Percentiles rank a stretch among this genome's conserved stretches.
Evolutionary conservation across 2,888 invertebrate genomes (phyloP).

Genomic region (Drosophila buzzatii): DNA sequence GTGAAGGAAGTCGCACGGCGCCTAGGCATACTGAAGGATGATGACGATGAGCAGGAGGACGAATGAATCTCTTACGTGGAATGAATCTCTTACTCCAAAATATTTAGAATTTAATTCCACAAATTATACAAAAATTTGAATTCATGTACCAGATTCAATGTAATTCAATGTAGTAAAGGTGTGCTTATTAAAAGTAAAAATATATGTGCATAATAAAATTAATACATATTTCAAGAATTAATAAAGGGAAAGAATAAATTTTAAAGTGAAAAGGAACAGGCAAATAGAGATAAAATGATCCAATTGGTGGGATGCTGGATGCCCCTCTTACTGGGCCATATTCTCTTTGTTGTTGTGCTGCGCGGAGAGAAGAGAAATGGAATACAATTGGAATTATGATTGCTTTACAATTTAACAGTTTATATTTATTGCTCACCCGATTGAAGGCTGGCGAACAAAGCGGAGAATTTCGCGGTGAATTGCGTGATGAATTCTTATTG

Average conservation of each 20-base stretch:
- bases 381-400: constrained; percentile 15
- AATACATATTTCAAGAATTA: constrained; percentile 34
- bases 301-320: constrained; percentile 30
- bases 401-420: constrained; percentile 4
- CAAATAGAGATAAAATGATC: constrained; percentile 26
- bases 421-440: constrained; percentile 36
- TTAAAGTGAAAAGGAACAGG: constrained; percentile 26
- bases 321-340: constrained; percentile 43
- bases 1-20: constrained; percentile 94
- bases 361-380: constrained; percentile 23
- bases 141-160: neutral
- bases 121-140: constrained; percentile 1
- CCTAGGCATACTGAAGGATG: constrained; percentile 94
- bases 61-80: constrained; percentile 18
- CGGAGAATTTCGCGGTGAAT: constrained; percentile 47
- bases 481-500: constrained; percentile 56
- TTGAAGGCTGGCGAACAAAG: constrained; percentile 45
- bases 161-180: constrained; percentile 32
- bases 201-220: constrained; percentile 45
- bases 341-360: constrained; percentile 82
- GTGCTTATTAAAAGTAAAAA: constrained; percentile 50
- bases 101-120: constrained; percentile 3
- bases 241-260: constrained; percentile 17
- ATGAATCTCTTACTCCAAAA: too few species aligned
- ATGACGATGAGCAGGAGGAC: constrained; percentile 87